A percentile compares a stretch with the other conserved stretches of the same genome.
These are phyloP conservation scores for Brachyopa scutellaris DNA, from an alignment of 2,888 invertebrate genomes.

Conservation along the genomic window DNA sequence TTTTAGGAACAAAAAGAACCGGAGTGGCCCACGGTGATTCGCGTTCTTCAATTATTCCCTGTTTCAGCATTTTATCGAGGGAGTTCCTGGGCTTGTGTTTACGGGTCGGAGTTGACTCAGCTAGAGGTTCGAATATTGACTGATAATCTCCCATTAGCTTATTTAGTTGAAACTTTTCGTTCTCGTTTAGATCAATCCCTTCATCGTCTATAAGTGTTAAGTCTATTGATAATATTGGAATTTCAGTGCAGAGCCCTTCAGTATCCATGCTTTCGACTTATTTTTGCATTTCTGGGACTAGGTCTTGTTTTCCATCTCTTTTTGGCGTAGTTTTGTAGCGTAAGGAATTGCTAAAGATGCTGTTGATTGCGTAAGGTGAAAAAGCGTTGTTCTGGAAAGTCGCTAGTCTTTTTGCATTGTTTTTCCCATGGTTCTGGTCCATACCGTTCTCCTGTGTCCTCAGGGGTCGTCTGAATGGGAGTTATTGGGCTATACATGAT, in stretches of 20 bases:
- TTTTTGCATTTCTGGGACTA: not conserved
- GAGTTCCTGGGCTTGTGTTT: not conserved
- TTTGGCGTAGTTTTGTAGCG: not conserved
- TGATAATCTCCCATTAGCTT: not conserved
- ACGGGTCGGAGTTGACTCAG: not conserved
- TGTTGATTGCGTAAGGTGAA: not conserved
- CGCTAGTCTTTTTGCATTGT: not conserved
- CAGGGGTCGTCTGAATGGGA: no score
- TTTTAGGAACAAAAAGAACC: constrained; percentile 73
- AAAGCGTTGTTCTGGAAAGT: not conserved
- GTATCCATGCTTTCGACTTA: not conserved
- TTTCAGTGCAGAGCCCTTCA: not conserved
- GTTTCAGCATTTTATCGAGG: constrained; percentile 9
- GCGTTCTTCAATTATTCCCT: constrained; percentile 64
- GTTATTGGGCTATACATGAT: no score
- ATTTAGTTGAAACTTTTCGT: not conserved
- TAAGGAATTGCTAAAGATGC: not conserved
- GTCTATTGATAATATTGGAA: not conserved
- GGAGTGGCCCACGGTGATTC: constrained; percentile 46
- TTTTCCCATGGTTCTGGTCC: not conserved
- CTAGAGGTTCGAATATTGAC: not conserved
- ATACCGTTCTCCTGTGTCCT: not conserved
- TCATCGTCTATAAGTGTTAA: not conserved
- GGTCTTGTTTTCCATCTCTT: not conserved
- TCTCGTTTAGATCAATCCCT: not conserved